Evolutionary conservation across 1,140 invertebrate genomes (phyloP), one percentile per base, ranked within the genome.

Genomic region (Brachionus rubens): DNA sequence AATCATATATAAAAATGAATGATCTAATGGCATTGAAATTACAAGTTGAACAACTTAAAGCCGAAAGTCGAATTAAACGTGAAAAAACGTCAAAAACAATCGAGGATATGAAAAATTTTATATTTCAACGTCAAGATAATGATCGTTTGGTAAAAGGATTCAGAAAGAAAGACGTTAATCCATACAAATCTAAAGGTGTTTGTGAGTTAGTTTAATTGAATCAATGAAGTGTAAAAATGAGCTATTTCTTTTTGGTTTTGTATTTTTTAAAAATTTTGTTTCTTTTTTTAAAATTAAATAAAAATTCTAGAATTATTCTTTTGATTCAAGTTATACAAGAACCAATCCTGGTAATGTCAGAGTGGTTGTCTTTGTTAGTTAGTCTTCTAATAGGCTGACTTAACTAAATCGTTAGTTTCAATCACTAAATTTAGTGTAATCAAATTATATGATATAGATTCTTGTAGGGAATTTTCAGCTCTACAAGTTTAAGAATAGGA

Each of bases 21-120:
- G 36, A 72, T 72, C 16, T 72, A 40, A 14, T 6, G 10, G 12
- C 26, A 33, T 21, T 72, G 33, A 48, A 41, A 72, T 21, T 50
- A 10, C 68, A 72, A 50, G 68, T 72, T n/a, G 68, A 72, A 40
- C 68, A 72, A 40, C 33, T 72, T 10, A 72, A 33, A 72, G 28
- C 5, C 24, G 68, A 72, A 12, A 50, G 24, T 16, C 7, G 68
- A 16, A 72, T 72, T 14, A 72, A 72, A 41, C 41, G 68, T 16
- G 68, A 72, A 54, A 72, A 72, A 19, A 47, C 47, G 21, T 72
- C 68, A n/a, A 28, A 50, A 21, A 72, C 68, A 48, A 28, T 72
- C 12, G 19, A 30, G 14, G 68, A 72, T 24, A 50, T 72, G 68
- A 48, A 54, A 48, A 50, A 36, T 16, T 72, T 19, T 28, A 50